A percentile compares a stretch with the other conserved stretches of the same genome.
phyloP scores from a whole-genome alignment of 1,140 invertebrate genomes.

The Pararge aegeria region DNA sequence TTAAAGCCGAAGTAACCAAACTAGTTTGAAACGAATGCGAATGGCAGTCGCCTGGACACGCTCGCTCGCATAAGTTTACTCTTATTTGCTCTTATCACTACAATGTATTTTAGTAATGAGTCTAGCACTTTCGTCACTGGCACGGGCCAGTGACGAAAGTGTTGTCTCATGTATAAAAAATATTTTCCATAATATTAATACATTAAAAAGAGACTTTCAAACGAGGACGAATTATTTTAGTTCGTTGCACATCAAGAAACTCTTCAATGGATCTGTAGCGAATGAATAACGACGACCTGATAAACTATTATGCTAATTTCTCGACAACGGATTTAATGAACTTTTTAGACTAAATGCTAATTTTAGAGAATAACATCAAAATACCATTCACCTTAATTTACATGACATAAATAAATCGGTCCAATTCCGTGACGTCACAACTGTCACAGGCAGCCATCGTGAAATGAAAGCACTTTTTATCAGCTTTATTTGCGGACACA shows the following conservation, averaged over 20 bases:
- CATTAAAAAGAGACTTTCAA: no score
- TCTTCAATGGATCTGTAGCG: no score
- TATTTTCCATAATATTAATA: no score
- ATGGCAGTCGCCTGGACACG: neutral
- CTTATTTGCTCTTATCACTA: neutral
- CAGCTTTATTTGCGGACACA: neutral
- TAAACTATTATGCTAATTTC: no score
- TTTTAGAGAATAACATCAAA: neutral
- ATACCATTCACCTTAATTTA: conserved; percentile 1
- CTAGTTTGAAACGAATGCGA: neutral
- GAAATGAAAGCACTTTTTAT: neutral
- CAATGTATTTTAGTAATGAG: neutral
- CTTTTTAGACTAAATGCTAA: neutral
- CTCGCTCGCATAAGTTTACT: neutral
- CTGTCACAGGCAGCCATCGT: neutral
- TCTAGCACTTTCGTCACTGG: no score
- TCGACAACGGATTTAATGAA: no score
- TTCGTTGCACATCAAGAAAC: no score
- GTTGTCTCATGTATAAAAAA: no score
- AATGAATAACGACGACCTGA: no score
- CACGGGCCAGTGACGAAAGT: no score
- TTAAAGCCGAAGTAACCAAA: neutral
- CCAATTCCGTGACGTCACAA: neutral
- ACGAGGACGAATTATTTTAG: no score
- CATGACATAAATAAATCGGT: neutral